Percentiles rank a stretch among this genome's conserved stretches.
phyloP scores from a whole-genome alignment of 2,797 vertebrate genomes.

The Distichodus sexfasciatus region DNA sequence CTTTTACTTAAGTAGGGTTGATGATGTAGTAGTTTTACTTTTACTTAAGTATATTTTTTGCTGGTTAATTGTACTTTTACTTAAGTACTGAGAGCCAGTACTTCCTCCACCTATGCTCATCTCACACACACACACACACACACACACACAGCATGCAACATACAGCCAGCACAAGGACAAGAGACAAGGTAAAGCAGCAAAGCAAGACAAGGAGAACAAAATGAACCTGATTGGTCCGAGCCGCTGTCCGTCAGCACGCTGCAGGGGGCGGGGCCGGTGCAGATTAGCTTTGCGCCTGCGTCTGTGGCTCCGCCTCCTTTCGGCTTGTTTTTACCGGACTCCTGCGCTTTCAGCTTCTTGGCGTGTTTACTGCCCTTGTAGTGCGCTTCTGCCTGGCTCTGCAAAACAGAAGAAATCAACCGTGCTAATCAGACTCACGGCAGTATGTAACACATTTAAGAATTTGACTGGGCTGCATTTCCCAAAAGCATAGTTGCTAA shows the following conservation, averaged over 20 bases:
- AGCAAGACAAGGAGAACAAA: constrained; percentile 18
- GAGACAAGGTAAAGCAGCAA: neutral
- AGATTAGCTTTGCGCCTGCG: constrained; percentile 78
- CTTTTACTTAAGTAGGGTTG: too few species aligned
- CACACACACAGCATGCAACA: constrained; percentile 1
- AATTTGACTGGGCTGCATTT: too few species aligned
- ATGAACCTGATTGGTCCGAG: constrained; percentile 89
- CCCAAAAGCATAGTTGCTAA: too few species aligned
- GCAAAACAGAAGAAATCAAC: constrained; percentile 84
- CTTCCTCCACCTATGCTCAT: too few species aligned
- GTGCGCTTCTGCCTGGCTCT: constrained; percentile 98
- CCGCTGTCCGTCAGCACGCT: constrained; percentile 74
- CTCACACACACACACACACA: constrained; percentile 7
- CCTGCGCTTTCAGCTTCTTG: constrained; percentile 98
- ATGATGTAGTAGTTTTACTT: too few species aligned
- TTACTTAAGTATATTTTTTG: too few species aligned
- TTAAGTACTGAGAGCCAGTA: too few species aligned
- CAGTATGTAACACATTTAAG: too few species aligned
- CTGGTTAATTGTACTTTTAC: too few species aligned
- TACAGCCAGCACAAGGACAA: neutral
- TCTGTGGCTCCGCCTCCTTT: constrained; percentile 82
- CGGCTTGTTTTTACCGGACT: constrained; percentile 89
- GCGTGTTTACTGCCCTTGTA: constrained; percentile 98
- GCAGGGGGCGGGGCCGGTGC: constrained; percentile 60
- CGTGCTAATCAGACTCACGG: constrained; percentile 75